Base-by-base conservation (phyloP, 1,140 invertebrate genomes). In the Lordiphosa collinella region DNA sequence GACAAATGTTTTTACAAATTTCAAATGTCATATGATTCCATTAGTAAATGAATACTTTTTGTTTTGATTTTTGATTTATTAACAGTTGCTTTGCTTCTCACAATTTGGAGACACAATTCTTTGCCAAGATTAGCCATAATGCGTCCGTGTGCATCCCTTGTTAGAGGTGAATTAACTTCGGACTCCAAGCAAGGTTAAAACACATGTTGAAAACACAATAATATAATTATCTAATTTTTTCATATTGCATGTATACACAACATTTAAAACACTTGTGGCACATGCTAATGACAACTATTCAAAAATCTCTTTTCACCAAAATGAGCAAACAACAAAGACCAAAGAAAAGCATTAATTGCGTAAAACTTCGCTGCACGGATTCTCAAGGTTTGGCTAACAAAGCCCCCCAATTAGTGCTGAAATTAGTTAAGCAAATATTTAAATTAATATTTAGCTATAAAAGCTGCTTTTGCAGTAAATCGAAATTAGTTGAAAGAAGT, bases 231-330 rank as follows among this genome's bases (percentile, higher is more conserved):
- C 22, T 25, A 25, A 7, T 6, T 25, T 5, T 14, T 38, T 13
- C 3, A 29, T 12, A 12, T 44, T 29, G 29, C 12, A 44, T 25
- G 41, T 44, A 29, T 29, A 25, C 41, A 29, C 22, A 44, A 66
- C 46, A 66, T 57, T 50, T 25, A 29, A 10, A 64, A 66, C 62
- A 66, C 52, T 43, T 66, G 62, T 40, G 16, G 6, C 13, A 9
- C 18, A 46, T 31, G 52, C 62, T 66, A 66, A 66, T 66, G 63
- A 66, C 63, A 66, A 66, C 63, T 50, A 66, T 66, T 66, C 63
- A 66, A 10, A 25, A 65, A 66, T 66, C 60, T 50, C 32, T 50
- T 49, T 49, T 55, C 37, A 43, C 52, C 52, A 46, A 46, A 56
- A 44, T 66, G 57, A 49, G 8, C 14, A 66, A 66, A 66, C 1